phyloP scores from a whole-genome alignment of 2,888 invertebrate species.

The Phorcus lineatus region DNA sequence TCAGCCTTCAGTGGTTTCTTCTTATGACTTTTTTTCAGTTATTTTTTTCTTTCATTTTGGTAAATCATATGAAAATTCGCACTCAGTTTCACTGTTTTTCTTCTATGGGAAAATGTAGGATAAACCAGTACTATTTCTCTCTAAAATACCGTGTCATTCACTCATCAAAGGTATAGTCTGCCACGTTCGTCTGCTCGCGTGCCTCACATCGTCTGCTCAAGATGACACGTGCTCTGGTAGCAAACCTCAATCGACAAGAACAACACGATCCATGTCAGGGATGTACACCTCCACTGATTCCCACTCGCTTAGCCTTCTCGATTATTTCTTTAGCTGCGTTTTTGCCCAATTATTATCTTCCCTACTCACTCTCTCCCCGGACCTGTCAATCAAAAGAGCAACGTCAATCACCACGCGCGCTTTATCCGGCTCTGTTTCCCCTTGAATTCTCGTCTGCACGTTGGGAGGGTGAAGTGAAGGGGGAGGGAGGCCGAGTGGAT shows the following conservation, averaged over 20 bases:
- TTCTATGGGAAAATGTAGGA: too few relatives aligned
- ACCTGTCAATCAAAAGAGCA: constrained; percentile 4
- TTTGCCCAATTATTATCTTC: constrained; percentile 5
- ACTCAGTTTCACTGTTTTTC: too few relatives aligned
- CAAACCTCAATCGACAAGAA: neutral
- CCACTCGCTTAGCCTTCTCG: constrained; percentile 1
- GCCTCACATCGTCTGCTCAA: constrained; percentile 1
- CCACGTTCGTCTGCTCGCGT: constrained; percentile 1
- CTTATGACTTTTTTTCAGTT: neutral
- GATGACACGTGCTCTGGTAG: neutral
- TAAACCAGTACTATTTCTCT: neutral
- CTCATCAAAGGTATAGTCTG: neutral
- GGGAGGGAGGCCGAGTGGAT: neutral
- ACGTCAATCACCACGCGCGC: constrained; percentile 5
- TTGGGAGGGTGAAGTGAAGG: neutral
- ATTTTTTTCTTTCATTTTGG: neutral
- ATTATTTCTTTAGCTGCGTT: constrained; percentile 15
- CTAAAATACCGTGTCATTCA: neutral
- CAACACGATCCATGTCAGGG: neutral
- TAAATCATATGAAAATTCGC: neutral
- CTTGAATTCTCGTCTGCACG: neutral
- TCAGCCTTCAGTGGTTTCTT: neutral
- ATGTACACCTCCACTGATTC: neutral
- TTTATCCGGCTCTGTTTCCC: constrained; percentile 5
- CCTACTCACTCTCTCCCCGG: neutral